Evolutionary conservation across 2,113 vertebrate species (phyloP).

Genomic region (Abramis brama): DNA sequence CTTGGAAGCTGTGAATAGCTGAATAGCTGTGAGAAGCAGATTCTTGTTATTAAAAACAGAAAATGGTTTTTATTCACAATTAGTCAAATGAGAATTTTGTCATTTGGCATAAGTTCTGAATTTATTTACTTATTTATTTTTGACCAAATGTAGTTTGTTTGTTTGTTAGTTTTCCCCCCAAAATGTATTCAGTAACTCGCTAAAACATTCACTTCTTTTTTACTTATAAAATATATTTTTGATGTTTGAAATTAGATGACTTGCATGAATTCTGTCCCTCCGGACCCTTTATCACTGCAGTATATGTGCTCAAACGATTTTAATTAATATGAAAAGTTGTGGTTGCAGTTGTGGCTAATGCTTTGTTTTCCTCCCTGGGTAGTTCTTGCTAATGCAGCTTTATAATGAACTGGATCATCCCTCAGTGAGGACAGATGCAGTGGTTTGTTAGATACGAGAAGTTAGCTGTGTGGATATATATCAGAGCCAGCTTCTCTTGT

Average conservation of each 20-base stretch:
- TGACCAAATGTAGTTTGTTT: too few species aligned
- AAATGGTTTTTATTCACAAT: background rate
- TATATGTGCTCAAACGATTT: conserved; percentile 21
- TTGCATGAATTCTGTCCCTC: conserved; percentile 24
- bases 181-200: background rate
- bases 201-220: conserved; percentile 4
- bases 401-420: conserved; percentile 49
- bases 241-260: conserved; percentile 1
- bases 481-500: conserved; percentile 47
- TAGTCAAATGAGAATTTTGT: background rate
- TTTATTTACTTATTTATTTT: background rate
- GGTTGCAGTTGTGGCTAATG: conserved; percentile 40
- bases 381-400: conserved; percentile 39
- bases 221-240: conserved; percentile 11
- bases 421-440: conserved; percentile 47
- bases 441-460: conserved; percentile 51
- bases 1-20: conserved; percentile 1
- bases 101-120: background rate
- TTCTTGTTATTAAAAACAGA: background rate
- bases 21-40: background rate
- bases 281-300: conserved; percentile 2
- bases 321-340: conserved; percentile 50
- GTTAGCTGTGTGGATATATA: conserved; percentile 51
- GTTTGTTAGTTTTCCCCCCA: background rate
- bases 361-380: conserved; percentile 49